Conservation (phyloP, 2,888 invertebrate genomes). For the Galeopsomyia nigrocyanea region DNA sequence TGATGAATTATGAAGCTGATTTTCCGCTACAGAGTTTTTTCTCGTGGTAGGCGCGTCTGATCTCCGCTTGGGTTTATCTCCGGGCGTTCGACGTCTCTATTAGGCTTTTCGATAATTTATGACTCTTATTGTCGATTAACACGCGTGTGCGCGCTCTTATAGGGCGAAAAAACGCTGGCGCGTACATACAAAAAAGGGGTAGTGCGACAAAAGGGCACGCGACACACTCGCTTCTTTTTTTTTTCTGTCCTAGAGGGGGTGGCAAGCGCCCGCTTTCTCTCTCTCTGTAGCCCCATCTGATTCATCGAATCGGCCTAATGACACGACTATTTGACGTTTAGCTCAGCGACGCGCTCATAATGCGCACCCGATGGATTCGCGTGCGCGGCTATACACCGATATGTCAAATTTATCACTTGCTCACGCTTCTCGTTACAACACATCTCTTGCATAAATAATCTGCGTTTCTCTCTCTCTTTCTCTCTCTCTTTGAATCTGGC, state of each 20-base stretch:
- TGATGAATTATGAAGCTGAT: slow-evolving; percentile 62
- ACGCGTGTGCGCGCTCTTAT: slow-evolving; percentile 62
- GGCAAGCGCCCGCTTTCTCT: slow-evolving; percentile 45
- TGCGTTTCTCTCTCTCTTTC: too few relatives aligned
- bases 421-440: too few relatives aligned
- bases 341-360: slow-evolving; percentile 48
- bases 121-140: slow-evolving; percentile 67
- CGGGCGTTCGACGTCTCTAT: slow-evolving; percentile 62
- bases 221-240: slow-evolving; percentile 56
- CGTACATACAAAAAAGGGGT: slow-evolving; percentile 58
- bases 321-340: slow-evolving; percentile 62
- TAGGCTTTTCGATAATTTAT: slow-evolving; percentile 66
- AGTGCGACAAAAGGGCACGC: slow-evolving; percentile 63
- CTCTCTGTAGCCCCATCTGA: slow-evolving; percentile 61
- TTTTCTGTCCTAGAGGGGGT: slow-evolving; percentile 52
- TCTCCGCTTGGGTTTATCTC: slow-evolving; percentile 43
- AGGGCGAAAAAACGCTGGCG: slow-evolving; percentile 41
- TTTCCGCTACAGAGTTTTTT: slow-evolving; percentile 56
- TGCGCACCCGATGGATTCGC: slow-evolving; percentile 48
- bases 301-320: slow-evolving; percentile 64
- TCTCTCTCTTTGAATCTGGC: too few relatives aligned
- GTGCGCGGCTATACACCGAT: slow-evolving; percentile 11
- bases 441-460: too few relatives aligned
- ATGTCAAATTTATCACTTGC: not conserved
- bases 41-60: slow-evolving; percentile 40